Evolutionary conservation across 2,888 invertebrate species (phyloP).

Genomic region (Lasioglossum morio): DNA sequence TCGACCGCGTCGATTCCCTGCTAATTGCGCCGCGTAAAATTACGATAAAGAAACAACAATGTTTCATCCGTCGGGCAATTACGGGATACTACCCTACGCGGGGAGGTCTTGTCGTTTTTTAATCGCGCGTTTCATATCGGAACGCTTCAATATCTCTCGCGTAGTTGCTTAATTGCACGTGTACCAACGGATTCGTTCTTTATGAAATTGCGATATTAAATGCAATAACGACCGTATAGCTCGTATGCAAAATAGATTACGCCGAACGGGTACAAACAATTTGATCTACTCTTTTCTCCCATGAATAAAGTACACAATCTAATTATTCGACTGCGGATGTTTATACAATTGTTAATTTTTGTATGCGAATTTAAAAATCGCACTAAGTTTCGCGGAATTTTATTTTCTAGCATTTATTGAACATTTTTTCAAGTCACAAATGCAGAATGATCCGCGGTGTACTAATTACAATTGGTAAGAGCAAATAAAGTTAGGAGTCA

Average conservation of each 20-base stretch:
- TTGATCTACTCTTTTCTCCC: not conserved
- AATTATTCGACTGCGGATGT: no score
- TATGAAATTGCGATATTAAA: not conserved
- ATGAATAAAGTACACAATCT: not conserved
- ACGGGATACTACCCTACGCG: not conserved
- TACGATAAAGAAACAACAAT: slow-evolving; percentile 14
- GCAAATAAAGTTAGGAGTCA: not conserved
- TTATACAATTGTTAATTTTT: no score
- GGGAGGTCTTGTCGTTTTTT: not conserved
- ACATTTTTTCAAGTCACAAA: no score
- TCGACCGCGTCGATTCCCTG: slow-evolving; percentile 12
- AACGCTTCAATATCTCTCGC: not conserved
- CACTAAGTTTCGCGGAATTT: no score
- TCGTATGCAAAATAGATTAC: not conserved
- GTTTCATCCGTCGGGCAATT: not conserved
- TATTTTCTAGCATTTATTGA: no score
- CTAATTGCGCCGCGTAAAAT: slow-evolving; percentile 38
- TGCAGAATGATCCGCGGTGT: no score
- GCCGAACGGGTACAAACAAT: not conserved
- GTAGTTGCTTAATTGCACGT: not conserved
- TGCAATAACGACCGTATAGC: not conserved
- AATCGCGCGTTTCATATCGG: not conserved
- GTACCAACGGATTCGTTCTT: not conserved
- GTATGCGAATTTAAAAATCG: no score
- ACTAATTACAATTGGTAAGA: not conserved